phyloP scores from a whole-genome alignment of 2,888 invertebrate species.

The Drosophila paracracens region DNA sequence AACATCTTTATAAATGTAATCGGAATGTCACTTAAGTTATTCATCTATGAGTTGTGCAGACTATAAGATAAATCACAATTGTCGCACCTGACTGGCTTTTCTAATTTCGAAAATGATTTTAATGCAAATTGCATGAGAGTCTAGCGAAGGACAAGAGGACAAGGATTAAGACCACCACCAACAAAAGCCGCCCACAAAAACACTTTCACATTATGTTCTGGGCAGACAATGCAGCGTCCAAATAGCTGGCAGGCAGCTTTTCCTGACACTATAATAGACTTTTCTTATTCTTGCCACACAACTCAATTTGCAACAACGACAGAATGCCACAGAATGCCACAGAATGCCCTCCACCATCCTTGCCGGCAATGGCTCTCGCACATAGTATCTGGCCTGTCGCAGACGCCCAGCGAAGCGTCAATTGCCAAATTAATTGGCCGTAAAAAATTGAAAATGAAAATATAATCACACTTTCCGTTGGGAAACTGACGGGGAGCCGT shows the following conservation, averaged over 20 bases:
- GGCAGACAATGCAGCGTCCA: slow-evolving; percentile 68
- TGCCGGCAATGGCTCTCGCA: not conserved
- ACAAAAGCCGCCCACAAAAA: slow-evolving; percentile 67
- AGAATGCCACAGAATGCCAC: slow-evolving; percentile 7
- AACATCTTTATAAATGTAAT: not conserved
- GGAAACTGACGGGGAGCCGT: slow-evolving; percentile 27
- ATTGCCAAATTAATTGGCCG: slow-evolving; percentile 84
- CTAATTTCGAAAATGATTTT: slow-evolving; percentile 71
- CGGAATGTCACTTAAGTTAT: not conserved
- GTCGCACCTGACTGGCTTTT: slow-evolving; percentile 65
- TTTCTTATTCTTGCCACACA: slow-evolving; percentile 78
- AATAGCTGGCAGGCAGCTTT: slow-evolving; percentile 72
- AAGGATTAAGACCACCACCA: slow-evolving; percentile 43
- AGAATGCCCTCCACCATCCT: slow-evolving; percentile 1
- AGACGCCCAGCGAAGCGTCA: slow-evolving; percentile 79
- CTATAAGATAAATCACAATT: slow-evolving; percentile 1
- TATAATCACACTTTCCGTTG: slow-evolving; percentile 84
- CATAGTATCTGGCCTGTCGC: slow-evolving; percentile 52
- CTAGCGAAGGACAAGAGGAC: slow-evolving; percentile 8
- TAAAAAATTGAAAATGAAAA: slow-evolving; percentile 85
- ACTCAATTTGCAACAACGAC: slow-evolving; percentile 72
- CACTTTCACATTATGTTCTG: slow-evolving; percentile 48
- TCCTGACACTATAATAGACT: slow-evolving; percentile 73
- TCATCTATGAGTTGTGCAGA: not conserved
- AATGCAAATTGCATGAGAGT: slow-evolving; percentile 67